These are phyloP conservation scores for Hydropotes inermis DNA, from an alignment of 2,113 vertebrate species.

Conservation along the genomic window DNA sequence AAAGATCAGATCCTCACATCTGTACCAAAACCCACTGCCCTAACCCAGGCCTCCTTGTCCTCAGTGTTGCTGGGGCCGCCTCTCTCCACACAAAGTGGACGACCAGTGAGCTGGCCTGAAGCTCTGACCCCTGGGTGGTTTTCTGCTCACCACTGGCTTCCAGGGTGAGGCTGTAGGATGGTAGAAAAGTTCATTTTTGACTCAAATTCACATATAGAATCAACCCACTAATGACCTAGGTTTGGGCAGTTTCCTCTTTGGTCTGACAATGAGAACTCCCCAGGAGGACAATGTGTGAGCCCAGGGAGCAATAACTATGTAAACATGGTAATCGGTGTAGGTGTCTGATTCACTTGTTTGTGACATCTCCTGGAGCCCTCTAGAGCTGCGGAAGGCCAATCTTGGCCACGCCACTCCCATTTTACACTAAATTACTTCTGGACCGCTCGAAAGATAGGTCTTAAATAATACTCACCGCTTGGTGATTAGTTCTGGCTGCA, in stretches of 20 bases:
- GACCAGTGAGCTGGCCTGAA: neutral
- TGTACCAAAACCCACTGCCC: neutral
- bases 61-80: no score
- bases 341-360: neutral
- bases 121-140: neutral
- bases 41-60: neutral
- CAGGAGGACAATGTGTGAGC: neutral
- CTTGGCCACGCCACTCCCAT: neutral
- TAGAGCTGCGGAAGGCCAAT: neutral
- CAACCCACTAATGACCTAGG: neutral
- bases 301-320: neutral
- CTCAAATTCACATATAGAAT: neutral
- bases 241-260: neutral
- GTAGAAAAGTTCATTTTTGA: neutral
- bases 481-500: neutral
- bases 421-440: neutral
- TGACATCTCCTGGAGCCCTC: neutral
- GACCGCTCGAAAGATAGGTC: neutral
- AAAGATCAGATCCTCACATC: neutral
- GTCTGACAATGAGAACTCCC: neutral
- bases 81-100: neutral
- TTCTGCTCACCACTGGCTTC: neutral
- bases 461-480: neutral
- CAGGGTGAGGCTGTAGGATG: neutral
- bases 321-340: neutral